Evolutionary conservation across 2,797 vertebrate genomes (phyloP).

Genomic region (Decapterus maruadsi): DNA sequence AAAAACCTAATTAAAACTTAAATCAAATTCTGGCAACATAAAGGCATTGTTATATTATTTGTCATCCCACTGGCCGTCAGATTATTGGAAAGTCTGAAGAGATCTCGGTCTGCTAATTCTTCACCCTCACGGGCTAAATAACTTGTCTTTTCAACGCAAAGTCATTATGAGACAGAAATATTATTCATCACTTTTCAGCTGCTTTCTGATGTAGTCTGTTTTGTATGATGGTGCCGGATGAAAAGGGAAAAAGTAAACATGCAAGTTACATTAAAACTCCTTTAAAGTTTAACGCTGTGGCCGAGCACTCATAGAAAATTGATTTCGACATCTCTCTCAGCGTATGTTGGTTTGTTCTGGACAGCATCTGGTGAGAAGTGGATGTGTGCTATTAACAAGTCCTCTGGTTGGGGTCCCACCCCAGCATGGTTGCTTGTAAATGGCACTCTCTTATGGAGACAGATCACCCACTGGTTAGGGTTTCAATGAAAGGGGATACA

Average conservation of each 20-base stretch:
- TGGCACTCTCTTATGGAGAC: slow-evolving; percentile 84
- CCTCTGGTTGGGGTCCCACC: slow-evolving; percentile 81
- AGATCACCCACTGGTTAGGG: slow-evolving; percentile 81
- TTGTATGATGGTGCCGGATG: slow-evolving; percentile 7
- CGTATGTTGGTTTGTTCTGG: slow-evolving; percentile 76
- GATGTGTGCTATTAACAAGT: slow-evolving; percentile 85
- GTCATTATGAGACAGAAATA: slow-evolving; percentile 7
- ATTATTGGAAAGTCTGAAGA: neutral
- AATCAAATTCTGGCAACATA: neutral
- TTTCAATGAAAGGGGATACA: slow-evolving; percentile 85
- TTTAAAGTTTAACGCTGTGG: slow-evolving; percentile 55
- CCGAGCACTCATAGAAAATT: slow-evolving; percentile 70
- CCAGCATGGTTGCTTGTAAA: slow-evolving; percentile 87
- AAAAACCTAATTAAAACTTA: neutral
- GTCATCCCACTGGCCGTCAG: neutral
- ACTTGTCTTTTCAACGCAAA: slow-evolving; percentile 20
- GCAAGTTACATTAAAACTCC: slow-evolving; percentile 56
- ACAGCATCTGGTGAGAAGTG: slow-evolving; percentile 84
- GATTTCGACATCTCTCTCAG: slow-evolving; percentile 73
- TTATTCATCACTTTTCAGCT: slow-evolving; percentile 11
- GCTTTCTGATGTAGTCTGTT: slow-evolving; percentile 16
- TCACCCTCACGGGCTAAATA: neutral
- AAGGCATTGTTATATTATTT: neutral
- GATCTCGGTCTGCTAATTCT: neutral
- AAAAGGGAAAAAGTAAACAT: slow-evolving; percentile 17